Conservation (phyloP, 2,797 vertebrate genomes). For the Pseudochaenichthys georgianus region DNA sequence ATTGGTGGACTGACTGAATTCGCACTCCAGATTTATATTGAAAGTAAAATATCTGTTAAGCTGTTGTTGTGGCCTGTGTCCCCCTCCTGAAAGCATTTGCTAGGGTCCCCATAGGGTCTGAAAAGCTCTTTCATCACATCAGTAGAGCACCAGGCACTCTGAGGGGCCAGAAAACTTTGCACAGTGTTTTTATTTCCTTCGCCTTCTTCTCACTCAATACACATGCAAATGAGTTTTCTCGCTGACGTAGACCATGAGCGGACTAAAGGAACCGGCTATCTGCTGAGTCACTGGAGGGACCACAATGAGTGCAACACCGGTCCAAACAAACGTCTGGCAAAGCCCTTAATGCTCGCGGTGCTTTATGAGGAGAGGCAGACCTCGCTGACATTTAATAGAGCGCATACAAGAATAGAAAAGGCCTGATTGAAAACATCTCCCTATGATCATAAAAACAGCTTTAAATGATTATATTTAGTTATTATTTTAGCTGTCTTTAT, state of each 20-base stretch:
- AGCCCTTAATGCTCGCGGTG: constrained; percentile 35
- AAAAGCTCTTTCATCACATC: constrained; percentile 42
- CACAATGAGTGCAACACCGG: constrained; percentile 6
- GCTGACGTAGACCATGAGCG: constrained; percentile 29
- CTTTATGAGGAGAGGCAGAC: constrained; percentile 14
- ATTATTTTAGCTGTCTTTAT: neutral
- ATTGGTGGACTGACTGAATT: neutral
- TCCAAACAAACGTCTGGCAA: constrained; percentile 35
- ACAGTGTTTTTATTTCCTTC: neutral
- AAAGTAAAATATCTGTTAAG: neutral
- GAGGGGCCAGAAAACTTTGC: constrained; percentile 15
- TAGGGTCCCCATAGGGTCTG: neutral
- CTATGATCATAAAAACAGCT: neutral
- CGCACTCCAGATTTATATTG: neutral
- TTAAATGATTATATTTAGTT: neutral
- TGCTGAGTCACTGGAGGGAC: constrained; percentile 56
- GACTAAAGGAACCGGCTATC: constrained; percentile 31
- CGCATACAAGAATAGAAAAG: neutral
- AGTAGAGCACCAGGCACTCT: constrained; percentile 27
- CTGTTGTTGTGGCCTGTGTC: constrained; percentile 6
- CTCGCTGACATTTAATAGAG: constrained; percentile 9
- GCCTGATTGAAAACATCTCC: neutral
- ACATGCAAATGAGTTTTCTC: constrained; percentile 60
- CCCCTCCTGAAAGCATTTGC: neutral
- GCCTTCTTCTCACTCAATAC: constrained; percentile 40